Evolutionary conservation across 1,140 invertebrate genomes (phyloP), one percentile per base, ranked within the genome.

Genomic region (Tetranychus cinnabarinus): DNA sequence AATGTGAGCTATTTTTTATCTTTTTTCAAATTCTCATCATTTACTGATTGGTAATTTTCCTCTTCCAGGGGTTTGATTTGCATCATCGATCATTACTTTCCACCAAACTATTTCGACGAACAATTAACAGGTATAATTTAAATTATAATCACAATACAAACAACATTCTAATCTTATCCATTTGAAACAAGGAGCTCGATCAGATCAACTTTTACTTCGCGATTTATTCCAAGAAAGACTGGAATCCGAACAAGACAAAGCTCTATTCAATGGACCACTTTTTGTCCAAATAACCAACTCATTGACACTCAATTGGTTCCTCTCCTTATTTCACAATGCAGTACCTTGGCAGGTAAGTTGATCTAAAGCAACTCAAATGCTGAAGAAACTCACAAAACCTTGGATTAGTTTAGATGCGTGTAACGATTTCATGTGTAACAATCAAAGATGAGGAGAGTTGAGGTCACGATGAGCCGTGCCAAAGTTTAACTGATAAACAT

Each of bases 241-340:
- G n/a, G 58, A 8, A 8, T 42, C 12, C 6, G 36, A 56, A 15
- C 3, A 6, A 15, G 12, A 55, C 8, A 54, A 42, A 39, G n/a
- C 34, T 12, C 10, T 42, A 6, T 42, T 42, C 39, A 42, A 35
- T 31, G 55, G n/a, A n/a, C 12, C 8, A 15, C 60, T 58, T 13
- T 13, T 56, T 13, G 61, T 60, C 8, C 56, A 48, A 31, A 47
- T 62, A n/a, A 62, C 56, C 15, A 47, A 12, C 8, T 39, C 61
- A 23, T 15, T 62, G 34, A 31, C 61, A 31, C 42, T 62, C n/a
- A 62, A 62, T 58, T 62, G 61, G 61, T 62, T 62, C 42, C 52
- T 62, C 7, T 62, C 61, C 6, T 37, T 62, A 15, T 62, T 57
- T 58, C 61, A 62, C 42, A 35, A 39, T n/a, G 54, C 61, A 31